Evolutionary conservation across 2,888 invertebrate species (phyloP).

Genomic region (Empis stercorea): DNA sequence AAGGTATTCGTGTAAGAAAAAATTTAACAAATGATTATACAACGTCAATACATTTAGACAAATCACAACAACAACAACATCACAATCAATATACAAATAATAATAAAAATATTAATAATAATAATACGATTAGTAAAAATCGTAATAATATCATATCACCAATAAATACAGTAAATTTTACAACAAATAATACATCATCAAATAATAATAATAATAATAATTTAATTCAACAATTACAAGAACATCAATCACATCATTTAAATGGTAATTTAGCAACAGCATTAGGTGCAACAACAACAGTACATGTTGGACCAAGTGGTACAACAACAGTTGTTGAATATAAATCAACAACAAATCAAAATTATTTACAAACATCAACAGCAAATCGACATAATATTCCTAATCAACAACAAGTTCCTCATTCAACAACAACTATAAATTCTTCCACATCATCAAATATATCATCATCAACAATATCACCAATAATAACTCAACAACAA

Average conservation of each 20-base stretch:
- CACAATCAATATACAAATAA: slow-evolving; percentile 9
- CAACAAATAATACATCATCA: neutral
- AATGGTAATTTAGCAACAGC: slow-evolving; percentile 14
- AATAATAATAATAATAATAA: neutral
- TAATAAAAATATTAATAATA: slow-evolving; percentile 14
- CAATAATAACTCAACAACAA: neutral
- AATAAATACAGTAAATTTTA: slow-evolving; percentile 1
- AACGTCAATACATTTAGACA: neutral
- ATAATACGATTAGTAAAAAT: slow-evolving; percentile 11
- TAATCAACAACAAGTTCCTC: neutral
- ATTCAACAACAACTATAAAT: neutral
- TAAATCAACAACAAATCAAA: slow-evolving; percentile 25
- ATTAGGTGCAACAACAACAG: slow-evolving; percentile 30
- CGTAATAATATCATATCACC: slow-evolving; percentile 15
- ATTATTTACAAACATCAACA: slow-evolving; percentile 15
- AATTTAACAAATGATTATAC: no score
- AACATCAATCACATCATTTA: slow-evolving; percentile 8
- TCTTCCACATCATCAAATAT: slow-evolving; percentile 2
- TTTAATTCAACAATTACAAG: neutral
- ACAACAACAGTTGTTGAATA: slow-evolving; percentile 36
- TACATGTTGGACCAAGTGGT: slow-evolving; percentile 34
- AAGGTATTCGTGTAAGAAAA: slow-evolving; percentile 12
- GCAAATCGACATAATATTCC: neutral
- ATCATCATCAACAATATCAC: neutral
- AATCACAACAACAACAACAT: slow-evolving; percentile 3